These are phyloP conservation scores for Trichoplusia ni DNA, from an alignment of 1,140 invertebrate species.

Conservation along the genomic window DNA sequence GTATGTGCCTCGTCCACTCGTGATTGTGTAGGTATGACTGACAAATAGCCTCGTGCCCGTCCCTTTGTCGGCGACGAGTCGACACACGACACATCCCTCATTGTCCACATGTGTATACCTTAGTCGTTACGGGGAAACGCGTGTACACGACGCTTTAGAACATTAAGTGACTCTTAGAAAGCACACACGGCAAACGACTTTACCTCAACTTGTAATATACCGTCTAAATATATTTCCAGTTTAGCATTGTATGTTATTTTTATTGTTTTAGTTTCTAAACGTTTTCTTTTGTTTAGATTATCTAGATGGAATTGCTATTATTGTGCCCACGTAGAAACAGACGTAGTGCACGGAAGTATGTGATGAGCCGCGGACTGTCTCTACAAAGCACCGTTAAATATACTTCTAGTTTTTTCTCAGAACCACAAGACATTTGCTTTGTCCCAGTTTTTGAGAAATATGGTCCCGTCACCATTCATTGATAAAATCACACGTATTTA, in stretches of 20 bases:
- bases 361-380: constrained; percentile 41
- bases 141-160: constrained; percentile 11
- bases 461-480: constrained; percentile 13
- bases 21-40: constrained; percentile 44
- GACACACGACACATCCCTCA: constrained; percentile 34
- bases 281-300: constrained; percentile 8
- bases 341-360: constrained; percentile 8
- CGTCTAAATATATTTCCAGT: not conserved
- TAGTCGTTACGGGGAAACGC: constrained; percentile 36
- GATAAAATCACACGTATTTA: too few species aligned
- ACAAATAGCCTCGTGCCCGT: constrained; percentile 43
- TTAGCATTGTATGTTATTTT: not conserved
- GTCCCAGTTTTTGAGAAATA: constrained; percentile 32
- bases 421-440: constrained; percentile 38
- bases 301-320: not conserved
- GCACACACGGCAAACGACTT: not conserved
- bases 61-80: constrained; percentile 40
- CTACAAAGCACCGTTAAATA: constrained; percentile 33
- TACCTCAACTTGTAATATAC: not conserved
- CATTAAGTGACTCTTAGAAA: constrained; percentile 11
- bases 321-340: constrained; percentile 31
- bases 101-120: constrained; percentile 35
- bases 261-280: constrained; percentile 1
- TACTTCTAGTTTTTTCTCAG: constrained; percentile 37
- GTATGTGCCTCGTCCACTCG: constrained; percentile 37